Evolutionary conservation across 2,113 vertebrate species (phyloP), one percentile per base, ranked within the genome.

Genomic region (Tragulus kanchil): DNA sequence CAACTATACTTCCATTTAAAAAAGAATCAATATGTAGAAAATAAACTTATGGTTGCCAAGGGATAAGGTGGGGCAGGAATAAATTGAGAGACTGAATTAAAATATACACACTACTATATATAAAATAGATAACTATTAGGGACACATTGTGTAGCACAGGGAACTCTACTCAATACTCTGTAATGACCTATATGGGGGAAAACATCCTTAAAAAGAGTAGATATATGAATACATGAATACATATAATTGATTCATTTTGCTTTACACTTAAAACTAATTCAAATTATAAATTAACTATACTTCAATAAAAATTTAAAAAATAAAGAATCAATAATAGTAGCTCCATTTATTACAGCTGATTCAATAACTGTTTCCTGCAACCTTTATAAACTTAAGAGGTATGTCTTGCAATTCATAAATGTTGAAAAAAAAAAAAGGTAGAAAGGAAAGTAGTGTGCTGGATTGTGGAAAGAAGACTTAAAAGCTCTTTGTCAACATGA

Each of bases 401-500:
- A 61, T 73, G 23, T 58, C 59, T 28, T 78, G 26, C 45, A 83
- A 54, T 56, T 58, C 83, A 31, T n/a, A 71, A 12, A 90, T 42
- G 52, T 26, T 3, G 31, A 73, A 95, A 91, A 58, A 56, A 86
- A 86, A 90, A 64, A 52, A 3, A 62, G 3, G 6, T 25, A 84
- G 45, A 59, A 94, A 94, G 78, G 50, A 75, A 23, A 94, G 11
- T 14, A 86, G 31, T 79, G 85, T 28, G 6, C n/a, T 93, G 1
- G 69, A 42, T 67, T 59, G 1, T 65, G 81, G 28, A 64, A 83
- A 31, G 67, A 79, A 75, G 36, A 75, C 31, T 54, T 64, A 94
- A 86, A 94, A 82, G 25, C 16, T 85, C 48, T 89, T 96, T 48
- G 67, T 1, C 61, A 19, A 90, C n/a, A 11, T 86, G 59, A 94